Evolutionary conservation across 1,140 invertebrate genomes (phyloP), one percentile per base, ranked within the genome.

Genomic region (Babylonia areolata): DNA sequence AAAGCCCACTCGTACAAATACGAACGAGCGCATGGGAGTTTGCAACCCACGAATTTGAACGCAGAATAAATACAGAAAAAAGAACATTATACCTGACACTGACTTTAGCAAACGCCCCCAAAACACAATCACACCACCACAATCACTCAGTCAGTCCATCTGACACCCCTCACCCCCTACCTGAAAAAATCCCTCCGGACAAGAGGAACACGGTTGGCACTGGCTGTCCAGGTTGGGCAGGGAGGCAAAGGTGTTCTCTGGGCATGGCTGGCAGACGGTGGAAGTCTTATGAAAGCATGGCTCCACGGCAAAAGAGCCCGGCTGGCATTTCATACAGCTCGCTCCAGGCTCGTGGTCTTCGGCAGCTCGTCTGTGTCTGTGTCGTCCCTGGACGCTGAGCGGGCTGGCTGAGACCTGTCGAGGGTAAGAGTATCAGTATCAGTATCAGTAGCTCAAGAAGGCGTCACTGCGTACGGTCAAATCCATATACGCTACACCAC

Each of bases 111-210:
- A 58, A 82, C 81, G 58, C 3, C 17, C 42, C 0, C 28, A 42
- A 2, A 82, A 33, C 15, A 82, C 46, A 80, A 79, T 58, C 64
- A 85, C 46, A 81, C 86, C 51, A 85, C 83, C 46, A 40, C 86
- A 40, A 85, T 71, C 75, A 81, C 73, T 35, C 85, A 75, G 33
- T 3, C 51, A 28, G n/a, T n/a, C n/a, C n/a, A n/a, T n/a, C n/a
- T n/a, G n/a, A n/a, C n/a, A n/a, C n/a, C n/a, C n/a, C n/a, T n/a
- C n/a, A n/a, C n/a, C 75, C 23, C 77, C 2, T 2, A 58, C 78
- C 78, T 80, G 42, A 11, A 80, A 77, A 78, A 39, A 78, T 31
- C 33, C 51, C 20, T 71, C 46, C 79, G 39, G 17, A 20, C 78
- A 77, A 58, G 39, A 73, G 54, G n/a, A 83, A 64, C 69, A 86